Base-by-base conservation (phyloP, 2,797 vertebrate species). In the Margarornis squamiger region DNA sequence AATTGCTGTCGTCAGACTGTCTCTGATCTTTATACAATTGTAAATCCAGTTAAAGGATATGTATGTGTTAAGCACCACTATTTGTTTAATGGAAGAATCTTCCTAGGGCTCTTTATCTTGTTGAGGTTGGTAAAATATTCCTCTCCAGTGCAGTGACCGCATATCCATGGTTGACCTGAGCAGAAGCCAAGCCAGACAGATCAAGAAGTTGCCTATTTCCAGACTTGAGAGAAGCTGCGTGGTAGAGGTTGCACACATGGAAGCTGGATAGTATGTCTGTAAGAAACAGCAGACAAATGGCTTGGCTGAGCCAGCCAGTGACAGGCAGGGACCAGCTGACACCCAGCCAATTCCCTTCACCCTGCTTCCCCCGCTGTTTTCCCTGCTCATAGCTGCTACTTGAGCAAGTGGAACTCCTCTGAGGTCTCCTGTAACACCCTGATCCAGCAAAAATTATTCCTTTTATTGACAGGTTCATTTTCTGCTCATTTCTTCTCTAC, bases 151-250 rank as follows among this genome's bases (percentile, higher is more conserved):
- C 39, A 43, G 17, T 48, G 45, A n/a, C 26, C 45, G 36, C 5
- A 0, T 67, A 59, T 29, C 32, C 24, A 4, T n/a, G 38, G 10
- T 61, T 86, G 12, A 32, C 21, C 36, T 74, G 48, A 67, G 68
- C 43, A 57, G 75, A 63, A 63, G 45, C 30, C 57, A 19, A 79
- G 59, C 6, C 3, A 4, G 46, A 46, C 7, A 45, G 11, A 63
- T 77, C 26, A 39, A 57, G 49, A 71, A n/a, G 36, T 26, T 85
- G 9, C 30, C 20, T 48, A 12, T 77, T 72, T 30, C 27, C 41
- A 54, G 23, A n/a, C 10, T 39, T 0, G 0, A 36, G 24, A 72
- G 58, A 48, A 6, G 10, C 27, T 54, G 9, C 36, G 62, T 72
- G 41, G 16, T 51, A 66, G 51, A 54, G 46, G 27, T 30, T 68